Base-by-base conservation (phyloP, 2,888 invertebrate genomes). In the Trichopoda pennipes region DNA sequence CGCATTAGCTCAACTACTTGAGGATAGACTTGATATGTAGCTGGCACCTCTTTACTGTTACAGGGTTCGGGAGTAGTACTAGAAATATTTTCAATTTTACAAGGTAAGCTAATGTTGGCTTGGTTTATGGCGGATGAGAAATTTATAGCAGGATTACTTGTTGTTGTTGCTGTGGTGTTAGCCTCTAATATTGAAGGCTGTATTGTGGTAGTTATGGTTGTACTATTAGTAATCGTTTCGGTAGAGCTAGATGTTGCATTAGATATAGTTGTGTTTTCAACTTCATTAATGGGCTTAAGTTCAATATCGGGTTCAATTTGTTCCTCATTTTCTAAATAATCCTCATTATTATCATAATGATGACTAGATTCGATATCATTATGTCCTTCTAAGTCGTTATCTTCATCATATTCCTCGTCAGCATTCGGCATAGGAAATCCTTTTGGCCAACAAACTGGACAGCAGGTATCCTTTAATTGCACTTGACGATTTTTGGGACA, bases 361-460 rank as follows among this genome's bases (percentile, higher is more conserved):
- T 73, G 68, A 1, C 44, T 61, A 0, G 66, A 23, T 28, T 77
- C 79, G 16, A 35, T 72, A 16, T 72, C 58, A 55, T 61, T 68
- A 32, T 63, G 63, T 0, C 70, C 70, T 4, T 77, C 55, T 9
- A 47, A 42, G n/a, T 80, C 79, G 19, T 9, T 60, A 9, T 85
- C 86, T 6, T 86, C 87, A 55, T 86, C 84, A 44, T 86, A 80
- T 42, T 82, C 73, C 1, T 75, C 81, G 21, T 84, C 85, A 21
- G 85, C 86, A 75, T 86, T 83, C 14, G 89, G 90, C 89, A 89
- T 88, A 10, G 86, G 85, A 6, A 84, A 85, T 4, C 88, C 88
- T 16, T 88, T 86, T 7, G 91, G 91, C 90, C 90, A 90, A 76
- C 91, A 91, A 28, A 89, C 86, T 10, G 91, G 91, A 72, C 91